phyloP scores from a whole-genome alignment of 2,797 vertebrate genomes.

The Macropus fuliginosus region DNA sequence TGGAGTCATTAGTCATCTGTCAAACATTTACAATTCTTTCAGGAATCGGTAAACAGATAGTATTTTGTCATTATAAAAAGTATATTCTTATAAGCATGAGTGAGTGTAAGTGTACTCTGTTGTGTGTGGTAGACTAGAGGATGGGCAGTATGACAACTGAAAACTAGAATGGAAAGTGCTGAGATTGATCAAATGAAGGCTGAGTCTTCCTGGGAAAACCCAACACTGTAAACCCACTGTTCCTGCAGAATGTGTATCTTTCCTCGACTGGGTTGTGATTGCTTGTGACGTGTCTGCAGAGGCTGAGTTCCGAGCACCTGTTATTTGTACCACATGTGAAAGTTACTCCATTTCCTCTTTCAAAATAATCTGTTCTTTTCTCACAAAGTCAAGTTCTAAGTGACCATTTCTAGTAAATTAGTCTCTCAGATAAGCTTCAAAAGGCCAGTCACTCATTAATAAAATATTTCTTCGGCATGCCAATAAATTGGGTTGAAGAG shows the following conservation, averaged over 20 bases:
- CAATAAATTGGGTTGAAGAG: conserved; percentile 61
- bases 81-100: conserved; percentile 40
- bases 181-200: neutral
- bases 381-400: conserved; percentile 82
- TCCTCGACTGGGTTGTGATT: neutral
- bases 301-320: conserved; percentile 82
- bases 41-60: conserved; percentile 66
- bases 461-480: conserved; percentile 70
- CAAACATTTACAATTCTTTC: conserved; percentile 71
- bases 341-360: conserved; percentile 71
- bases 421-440: conserved; percentile 85
- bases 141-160: neutral
- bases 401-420: conserved; percentile 79
- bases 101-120: neutral
- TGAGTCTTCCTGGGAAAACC: neutral
- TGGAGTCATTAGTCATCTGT: conserved; percentile 65
- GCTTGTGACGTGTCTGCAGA: neutral
- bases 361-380: conserved; percentile 86
- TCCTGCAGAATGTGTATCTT: neutral
- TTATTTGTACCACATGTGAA: conserved; percentile 61
- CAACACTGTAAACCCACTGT: neutral
- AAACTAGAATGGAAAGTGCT: neutral
- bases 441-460: conserved; percentile 84
- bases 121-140: neutral
- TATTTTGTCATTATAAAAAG: conserved; percentile 40